These are phyloP conservation scores for Drosophila birchii DNA, from an alignment of 2,888 invertebrate species.

Conservation along the genomic window DNA sequence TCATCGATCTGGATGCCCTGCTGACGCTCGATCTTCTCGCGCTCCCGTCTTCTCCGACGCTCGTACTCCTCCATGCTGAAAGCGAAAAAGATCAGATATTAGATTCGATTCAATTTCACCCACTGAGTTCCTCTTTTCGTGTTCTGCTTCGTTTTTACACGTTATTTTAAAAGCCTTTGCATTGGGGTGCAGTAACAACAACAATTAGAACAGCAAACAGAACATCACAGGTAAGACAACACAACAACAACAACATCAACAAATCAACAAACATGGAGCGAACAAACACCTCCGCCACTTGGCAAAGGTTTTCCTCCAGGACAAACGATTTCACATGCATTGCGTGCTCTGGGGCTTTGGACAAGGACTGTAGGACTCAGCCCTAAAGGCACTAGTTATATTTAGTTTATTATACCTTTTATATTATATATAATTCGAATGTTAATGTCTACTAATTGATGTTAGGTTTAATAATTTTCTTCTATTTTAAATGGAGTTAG, in stretches of 20 bases:
- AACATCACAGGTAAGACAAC: slow-evolving; percentile 61
- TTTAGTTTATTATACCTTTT: no score
- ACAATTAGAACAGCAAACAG: slow-evolving; percentile 52
- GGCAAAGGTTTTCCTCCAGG: not conserved
- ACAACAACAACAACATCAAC: slow-evolving; percentile 40
- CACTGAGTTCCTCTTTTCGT: not conserved
- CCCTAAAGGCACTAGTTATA: no score
- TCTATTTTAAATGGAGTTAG: not conserved
- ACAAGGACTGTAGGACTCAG: not conserved
- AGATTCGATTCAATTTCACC: not conserved
- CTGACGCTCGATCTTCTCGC: slow-evolving; percentile 84
- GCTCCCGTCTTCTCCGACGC: slow-evolving; percentile 83
- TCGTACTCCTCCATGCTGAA: slow-evolving; percentile 84
- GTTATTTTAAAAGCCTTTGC: slow-evolving; percentile 3
- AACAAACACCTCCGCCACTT: slow-evolving; percentile 22
- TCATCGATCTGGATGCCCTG: slow-evolving; percentile 82
- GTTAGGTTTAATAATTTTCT: not conserved
- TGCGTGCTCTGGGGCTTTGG: slow-evolving; percentile 22
- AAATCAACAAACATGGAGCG: slow-evolving; percentile 46
- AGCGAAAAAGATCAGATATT: not conserved
- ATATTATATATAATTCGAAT: not conserved
- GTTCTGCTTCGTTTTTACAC: not conserved
- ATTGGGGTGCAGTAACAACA: slow-evolving; percentile 34
- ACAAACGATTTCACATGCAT: slow-evolving; percentile 65
- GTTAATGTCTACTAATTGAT: not conserved